Evolutionary conservation across 1,140 invertebrate species (phyloP), one percentile per base, ranked within the genome.

Genomic region (Pseudoatta argentina): DNA sequence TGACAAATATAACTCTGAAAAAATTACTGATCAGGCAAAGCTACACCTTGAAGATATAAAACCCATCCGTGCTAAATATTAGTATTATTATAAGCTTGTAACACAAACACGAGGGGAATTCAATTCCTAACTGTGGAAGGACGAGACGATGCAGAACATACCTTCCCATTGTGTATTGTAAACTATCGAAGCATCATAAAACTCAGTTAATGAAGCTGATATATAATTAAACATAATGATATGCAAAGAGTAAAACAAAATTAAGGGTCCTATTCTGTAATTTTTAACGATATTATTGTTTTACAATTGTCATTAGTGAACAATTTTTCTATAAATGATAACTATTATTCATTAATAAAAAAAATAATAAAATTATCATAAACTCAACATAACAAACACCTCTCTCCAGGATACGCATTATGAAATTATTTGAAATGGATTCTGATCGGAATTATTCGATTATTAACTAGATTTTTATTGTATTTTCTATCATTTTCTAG

Each of bases 181-280:
- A 55, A 73, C 39, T 87, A 87, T 91, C 76, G 39, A 91, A 89
- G 81, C 87, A 92, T 90, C 66, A 81, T 81, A 90, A 27, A 92
- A 93, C 86, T 88, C 75, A 91, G 87, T 92, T 83, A 89, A 91
- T 85, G 75, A 93, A 92, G 92, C 91, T 86, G 87, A 90, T 91
- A 83, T 61, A 87, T 12, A 44, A 44, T 39, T 39, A 87, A 86
- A 89, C 67, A 64, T 3, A 73, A 51, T 88, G 63, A 69, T 78
- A 75, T 69, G 34, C 71, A 21, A 59, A 78, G 57, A 86, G 53
- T 79, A 76, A 88, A 86, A 72, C n/a, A 14, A 79, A 89, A 90
- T 86, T 53, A 86, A 77, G 61, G 8, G 48, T 51, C 48, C 48
- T 51, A 51, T 51, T 51, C 48, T 51, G 48, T 51, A 51, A 51